Conservation (phyloP, 92 coral and sea anemone species). For the Montipora capitata region DNA sequence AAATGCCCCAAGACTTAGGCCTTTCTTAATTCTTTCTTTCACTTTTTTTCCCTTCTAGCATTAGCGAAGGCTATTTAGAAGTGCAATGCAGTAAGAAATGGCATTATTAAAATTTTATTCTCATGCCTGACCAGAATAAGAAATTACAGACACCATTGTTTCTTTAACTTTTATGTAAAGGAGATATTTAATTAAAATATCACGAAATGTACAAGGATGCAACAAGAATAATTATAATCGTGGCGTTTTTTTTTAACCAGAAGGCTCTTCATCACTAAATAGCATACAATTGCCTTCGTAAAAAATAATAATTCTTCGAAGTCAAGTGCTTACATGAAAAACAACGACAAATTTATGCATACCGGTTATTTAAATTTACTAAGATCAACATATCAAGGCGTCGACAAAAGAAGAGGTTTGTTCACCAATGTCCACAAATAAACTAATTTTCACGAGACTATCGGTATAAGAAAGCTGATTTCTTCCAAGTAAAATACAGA, state of each 20-base stretch:
- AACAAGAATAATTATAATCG: too few species aligned
- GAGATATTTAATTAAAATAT: not conserved
- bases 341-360: not conserved
- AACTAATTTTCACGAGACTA: not conserved
- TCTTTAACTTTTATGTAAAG: not conserved
- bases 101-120: too few species aligned
- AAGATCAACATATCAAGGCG: constrained; percentile 32
- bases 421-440: not conserved
- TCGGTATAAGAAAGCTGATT: not conserved
- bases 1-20: too few species aligned
- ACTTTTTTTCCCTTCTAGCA: too few species aligned
- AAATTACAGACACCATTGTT: not conserved
- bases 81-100: too few species aligned
- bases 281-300: not conserved
- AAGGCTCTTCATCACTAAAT: not conserved
- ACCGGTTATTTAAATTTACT: constrained; percentile 23
- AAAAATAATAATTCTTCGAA: not conserved
- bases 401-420: constrained; percentile 17
- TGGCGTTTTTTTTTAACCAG: not conserved
- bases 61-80: too few species aligned
- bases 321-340: not conserved
- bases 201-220: not conserved
- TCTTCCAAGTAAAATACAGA: not conserved
- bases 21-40: too few species aligned
- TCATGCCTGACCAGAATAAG: too few species aligned